Base-by-base conservation (phyloP, 2,797 vertebrate species). In the Gambelia wislizenii region DNA sequence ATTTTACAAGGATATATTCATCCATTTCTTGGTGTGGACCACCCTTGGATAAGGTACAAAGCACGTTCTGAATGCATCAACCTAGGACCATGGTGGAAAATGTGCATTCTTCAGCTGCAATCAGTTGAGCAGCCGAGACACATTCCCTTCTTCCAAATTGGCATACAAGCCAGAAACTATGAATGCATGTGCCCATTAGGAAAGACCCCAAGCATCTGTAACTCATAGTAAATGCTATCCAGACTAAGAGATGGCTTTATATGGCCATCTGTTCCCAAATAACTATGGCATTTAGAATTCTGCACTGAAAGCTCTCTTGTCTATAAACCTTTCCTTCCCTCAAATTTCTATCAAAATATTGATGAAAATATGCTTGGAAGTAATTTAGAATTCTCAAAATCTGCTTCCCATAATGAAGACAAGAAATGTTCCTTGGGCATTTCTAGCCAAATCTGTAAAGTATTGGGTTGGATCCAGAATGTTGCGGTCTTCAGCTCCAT, bases 241-340 rank as follows among this genome's bases (percentile, higher is more conserved):
- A 89, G 69, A 88, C 90, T 69, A 89, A 47, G 3, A 78, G 84
- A 75, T 72, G 81, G 14, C 39, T 91, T 91, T 84, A 87, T 81
- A 87, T 12, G 42, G 49, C 91, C 94, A 95, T 94, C 95, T 96
- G 91, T 91, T 95, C 76, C 47, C 56, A 87, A 85, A 89, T 80
- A 80, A 47, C 47, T 27, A 22, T 94, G 91, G 89, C 56, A 87
- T 90, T 89, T 56, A 87, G 83, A 90, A 91, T 90, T 87, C 30
- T 27, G 76, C 67, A 89, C 54, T 84, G 42, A 54, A 52, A 86
- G 84, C 88, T 84, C 81, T 81, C 85, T 89, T 89, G 90, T 89
- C 87, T 94, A 85, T 90, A 92, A 90, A 91, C 52, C 75, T 92
- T 76, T 64, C 88, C 78, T 54, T 18, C n/a, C 47, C 0, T 72